A percentile compares a stretch with the other conserved stretches of the same genome.
phyloP scores from a whole-genome alignment of 1,140 invertebrate genomes.

The Manduca sexta region DNA sequence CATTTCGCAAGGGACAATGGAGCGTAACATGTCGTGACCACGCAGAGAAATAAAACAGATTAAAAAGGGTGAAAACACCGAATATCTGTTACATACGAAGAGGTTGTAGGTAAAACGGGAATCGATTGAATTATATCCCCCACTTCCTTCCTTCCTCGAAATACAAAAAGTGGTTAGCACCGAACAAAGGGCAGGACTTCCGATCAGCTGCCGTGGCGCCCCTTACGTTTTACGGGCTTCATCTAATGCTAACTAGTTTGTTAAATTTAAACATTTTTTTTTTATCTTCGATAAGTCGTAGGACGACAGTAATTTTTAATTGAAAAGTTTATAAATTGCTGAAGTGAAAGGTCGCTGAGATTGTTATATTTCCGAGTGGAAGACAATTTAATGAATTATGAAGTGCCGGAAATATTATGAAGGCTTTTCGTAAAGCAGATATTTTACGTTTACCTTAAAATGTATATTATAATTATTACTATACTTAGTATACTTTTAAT shows the following conservation, averaged over 20 bases:
- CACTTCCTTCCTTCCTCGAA: conserved; percentile 51
- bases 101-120: too few relatives aligned
- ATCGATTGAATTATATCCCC: conserved; percentile 10
- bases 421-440: too few relatives aligned
- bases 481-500: too few relatives aligned
- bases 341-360: too few relatives aligned
- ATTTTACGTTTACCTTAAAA: too few relatives aligned
- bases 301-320: too few relatives aligned
- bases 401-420: too few relatives aligned
- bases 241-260: conserved; percentile 16
- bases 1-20: conserved; percentile 56
- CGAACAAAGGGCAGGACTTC: conserved; percentile 67
- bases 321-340: too few relatives aligned
- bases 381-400: too few relatives aligned
- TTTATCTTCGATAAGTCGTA: too few relatives aligned
- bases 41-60: conserved; percentile 14
- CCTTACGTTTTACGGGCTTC: conserved; percentile 61
- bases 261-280: not conserved
- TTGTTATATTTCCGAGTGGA: too few relatives aligned
- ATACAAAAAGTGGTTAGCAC: conserved; percentile 43
- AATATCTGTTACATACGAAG: not conserved
- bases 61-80: not conserved
- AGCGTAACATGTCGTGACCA: conserved; percentile 38
- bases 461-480: too few relatives aligned
- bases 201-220: conserved; percentile 60